These are phyloP conservation scores for Ploceus nigricollis DNA, from an alignment of 2,113 vertebrate species.

Conservation along the genomic window DNA sequence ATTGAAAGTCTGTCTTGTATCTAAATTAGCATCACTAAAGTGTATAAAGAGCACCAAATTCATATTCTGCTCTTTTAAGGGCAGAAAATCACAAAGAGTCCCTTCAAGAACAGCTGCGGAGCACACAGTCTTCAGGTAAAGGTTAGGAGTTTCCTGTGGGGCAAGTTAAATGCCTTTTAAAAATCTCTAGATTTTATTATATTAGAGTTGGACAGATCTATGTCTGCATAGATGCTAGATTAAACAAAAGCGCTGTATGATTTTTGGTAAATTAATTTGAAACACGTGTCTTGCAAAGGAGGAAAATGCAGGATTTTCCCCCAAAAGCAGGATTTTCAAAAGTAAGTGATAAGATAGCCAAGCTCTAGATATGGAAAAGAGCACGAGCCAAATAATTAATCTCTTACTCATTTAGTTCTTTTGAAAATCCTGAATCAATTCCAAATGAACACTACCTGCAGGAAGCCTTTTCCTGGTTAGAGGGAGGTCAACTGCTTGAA, in stretches of 20 bases:
- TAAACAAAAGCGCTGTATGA: not conserved
- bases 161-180: not conserved
- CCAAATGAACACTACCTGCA: not conserved
- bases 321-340: not conserved
- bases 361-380: not conserved
- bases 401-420: not conserved
- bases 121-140: not conserved
- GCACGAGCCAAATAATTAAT: not conserved
- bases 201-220: not conserved
- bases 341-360: fast-evolving
- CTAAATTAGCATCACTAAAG: not conserved
- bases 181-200: not conserved
- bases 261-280: not conserved
- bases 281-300: fast-evolving
- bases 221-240: not conserved
- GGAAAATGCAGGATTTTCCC: not conserved
- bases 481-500: not conserved
- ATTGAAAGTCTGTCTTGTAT: not conserved
- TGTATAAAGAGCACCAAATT: not conserved
- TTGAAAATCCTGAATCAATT: not conserved
- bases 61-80: not conserved
- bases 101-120: not conserved
- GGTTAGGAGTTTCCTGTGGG: not conserved
- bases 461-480: not conserved
- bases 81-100: not conserved